phyloP scores from a whole-genome alignment of 2,113 vertebrate genomes.

The Urocolius indicus region DNA sequence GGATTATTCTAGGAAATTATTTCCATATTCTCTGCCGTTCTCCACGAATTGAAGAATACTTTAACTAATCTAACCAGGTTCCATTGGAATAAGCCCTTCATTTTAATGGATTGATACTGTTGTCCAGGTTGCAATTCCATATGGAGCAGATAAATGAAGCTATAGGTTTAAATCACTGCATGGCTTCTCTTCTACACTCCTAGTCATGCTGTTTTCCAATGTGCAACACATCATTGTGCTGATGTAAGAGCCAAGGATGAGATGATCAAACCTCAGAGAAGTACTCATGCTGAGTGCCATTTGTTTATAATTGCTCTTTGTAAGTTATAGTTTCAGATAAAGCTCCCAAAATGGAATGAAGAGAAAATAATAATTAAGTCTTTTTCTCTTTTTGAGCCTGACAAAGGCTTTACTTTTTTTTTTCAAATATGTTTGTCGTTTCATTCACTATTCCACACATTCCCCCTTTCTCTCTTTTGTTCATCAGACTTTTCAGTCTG shows the following conservation, averaged over 20 bases:
- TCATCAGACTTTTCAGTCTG: slow-evolving; percentile 44
- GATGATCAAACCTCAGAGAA: slow-evolving; percentile 73
- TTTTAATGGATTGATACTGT: slow-evolving; percentile 65
- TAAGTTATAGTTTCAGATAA: slow-evolving; percentile 80
- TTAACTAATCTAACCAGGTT: slow-evolving; percentile 69
- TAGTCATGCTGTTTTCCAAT: slow-evolving; percentile 66
- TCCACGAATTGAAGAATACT: slow-evolving; percentile 66
- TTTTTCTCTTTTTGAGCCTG: slow-evolving; percentile 69
- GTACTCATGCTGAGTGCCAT: slow-evolving; percentile 76
- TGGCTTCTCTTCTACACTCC: slow-evolving; percentile 35
- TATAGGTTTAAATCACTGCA: slow-evolving; percentile 75
- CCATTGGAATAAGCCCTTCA: slow-evolving; percentile 58
- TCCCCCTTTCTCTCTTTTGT: slow-evolving; percentile 55
- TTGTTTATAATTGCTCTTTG: slow-evolving; percentile 80
- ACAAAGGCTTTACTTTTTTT: slow-evolving; percentile 56
- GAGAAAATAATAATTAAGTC: slow-evolving; percentile 75
- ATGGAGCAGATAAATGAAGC: slow-evolving; percentile 60
- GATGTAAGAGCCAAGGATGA: slow-evolving; percentile 73
- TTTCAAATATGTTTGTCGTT: slow-evolving; percentile 12
- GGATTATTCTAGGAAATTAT: slow-evolving; percentile 82
- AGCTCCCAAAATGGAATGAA: slow-evolving; percentile 74
- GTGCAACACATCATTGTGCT: slow-evolving; percentile 72
- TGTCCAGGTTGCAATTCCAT: slow-evolving; percentile 69
- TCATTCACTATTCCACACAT: not conserved
- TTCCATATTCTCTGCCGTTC: slow-evolving; percentile 61